Evolutionary conservation across 2,113 vertebrate species (phyloP), one percentile per base, ranked within the genome.

Genomic region (Pipra filicauda): DNA sequence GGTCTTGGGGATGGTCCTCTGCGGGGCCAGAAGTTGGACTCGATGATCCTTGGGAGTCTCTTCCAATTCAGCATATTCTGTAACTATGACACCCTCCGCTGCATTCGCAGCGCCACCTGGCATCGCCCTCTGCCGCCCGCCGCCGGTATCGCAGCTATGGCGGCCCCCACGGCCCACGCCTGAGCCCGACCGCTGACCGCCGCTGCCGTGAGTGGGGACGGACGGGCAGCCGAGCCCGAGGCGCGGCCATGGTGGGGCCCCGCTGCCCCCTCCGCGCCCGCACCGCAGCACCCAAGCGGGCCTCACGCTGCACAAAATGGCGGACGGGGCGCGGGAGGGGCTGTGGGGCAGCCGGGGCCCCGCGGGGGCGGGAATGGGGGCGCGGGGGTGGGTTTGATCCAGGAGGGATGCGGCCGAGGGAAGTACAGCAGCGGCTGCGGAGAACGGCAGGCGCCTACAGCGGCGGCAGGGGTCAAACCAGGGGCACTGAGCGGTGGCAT

Each of bases 371-470:
- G 49, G 3, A 14, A 9, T 51, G 27, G 35, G 35, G 31, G 8
- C 10, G 17, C 5, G 9, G 39, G 8, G 9, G 4, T 4, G 27
- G 23, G 17, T 4, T 37, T 12, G 28, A 9, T 3, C 2, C 1
- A 1, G 0, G 3, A 1, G 20, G n/a, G 5, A 5, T 3, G 1
- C 10, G 17, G 31, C 7, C 27, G 1, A 9, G 6, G 58, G 5
- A 30, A 30, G 24, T 15, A 15, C 24, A 15, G 19, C 59, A 17
- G 59, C 1, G 43, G 11, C 13, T 12, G 16, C 8, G 28, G 28
- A 5, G 8, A 39, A 1, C 4, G 2, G 33, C 12, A 6, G n/a
- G 2, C 20, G 1, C 18, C 4, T 18, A 0, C 4, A 1, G 3
- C 27, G 49, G 49, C 3, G 18, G 28, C 3, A 3, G 33, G 26